Percentiles rank a stretch among this genome's conserved stretches.
Evolutionary conservation across 2,113 vertebrate species (phyloP).

Genomic region (Seriola quinqueradiata): DNA sequence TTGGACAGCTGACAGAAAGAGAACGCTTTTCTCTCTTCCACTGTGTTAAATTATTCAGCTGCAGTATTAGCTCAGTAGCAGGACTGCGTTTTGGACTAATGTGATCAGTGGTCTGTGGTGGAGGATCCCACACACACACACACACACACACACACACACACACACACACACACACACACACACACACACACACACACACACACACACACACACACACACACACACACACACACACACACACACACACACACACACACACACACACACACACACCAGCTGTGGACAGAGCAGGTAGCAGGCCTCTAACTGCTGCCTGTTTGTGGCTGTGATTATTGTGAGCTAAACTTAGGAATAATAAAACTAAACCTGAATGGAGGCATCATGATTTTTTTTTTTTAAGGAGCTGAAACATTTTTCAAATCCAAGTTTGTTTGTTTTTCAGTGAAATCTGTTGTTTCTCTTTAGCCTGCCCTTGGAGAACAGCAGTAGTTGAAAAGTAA

Average conservation of each 20-base stretch:
- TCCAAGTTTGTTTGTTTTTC: not conserved
- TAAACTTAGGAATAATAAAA: not conserved
- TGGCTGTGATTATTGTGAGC: not conserved
- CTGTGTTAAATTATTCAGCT: constrained; percentile 77
- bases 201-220: not conserved
- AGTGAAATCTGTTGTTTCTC: not conserved
- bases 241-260: constrained; percentile 18
- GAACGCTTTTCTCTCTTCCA: constrained; percentile 40
- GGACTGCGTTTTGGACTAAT: constrained; percentile 57
- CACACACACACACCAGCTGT: not conserved
- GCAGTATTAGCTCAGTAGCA: constrained; percentile 77
- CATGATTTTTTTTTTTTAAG: not conserved
- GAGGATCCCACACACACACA: constrained; percentile 32
- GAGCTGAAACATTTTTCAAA: not conserved
- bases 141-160: constrained; percentile 10
- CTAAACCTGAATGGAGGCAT: not conserved
- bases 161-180: constrained; percentile 12
- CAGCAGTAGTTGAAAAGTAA: not conserved
- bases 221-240: constrained; percentile 10
- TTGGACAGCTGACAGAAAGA: constrained; percentile 40
- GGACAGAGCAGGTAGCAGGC: not conserved
- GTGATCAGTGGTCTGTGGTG: constrained; percentile 75
- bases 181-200: not conserved
- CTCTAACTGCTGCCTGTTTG: constrained; percentile 5
- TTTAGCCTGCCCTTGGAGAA: not conserved